A percentile compares a stretch with the other conserved stretches of the same genome.
These are phyloP conservation scores for Acrobasis suavella DNA, from an alignment of 2,888 invertebrate species.

Conservation along the genomic window DNA sequence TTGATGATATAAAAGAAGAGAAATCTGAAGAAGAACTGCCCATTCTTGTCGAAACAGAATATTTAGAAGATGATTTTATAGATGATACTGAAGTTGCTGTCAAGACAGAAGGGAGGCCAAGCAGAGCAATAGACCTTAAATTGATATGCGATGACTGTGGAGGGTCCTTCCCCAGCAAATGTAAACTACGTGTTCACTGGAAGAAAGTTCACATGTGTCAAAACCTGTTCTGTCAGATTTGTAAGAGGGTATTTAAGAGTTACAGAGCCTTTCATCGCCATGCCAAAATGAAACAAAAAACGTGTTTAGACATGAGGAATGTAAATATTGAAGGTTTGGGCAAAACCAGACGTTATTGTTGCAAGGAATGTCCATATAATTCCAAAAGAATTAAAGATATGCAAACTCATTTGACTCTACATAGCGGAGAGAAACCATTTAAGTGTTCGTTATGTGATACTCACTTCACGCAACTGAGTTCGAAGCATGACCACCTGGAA, in stretches of 20 bases:
- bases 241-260: slow-evolving; percentile 50
- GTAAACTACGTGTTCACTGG: slow-evolving; percentile 52
- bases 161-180: slow-evolving; percentile 46
- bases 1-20: slow-evolving; percentile 41
- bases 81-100: slow-evolving; percentile 13
- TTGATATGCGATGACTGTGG: slow-evolving; percentile 51
- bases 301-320: slow-evolving; percentile 41
- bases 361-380: slow-evolving; percentile 57
- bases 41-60: slow-evolving; percentile 15
- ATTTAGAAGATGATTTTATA: slow-evolving; percentile 27
- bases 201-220: slow-evolving; percentile 41
- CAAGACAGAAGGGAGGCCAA: slow-evolving; percentile 24
- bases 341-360: slow-evolving; percentile 45
- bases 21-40: slow-evolving; percentile 30
- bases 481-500: slow-evolving; percentile 58
- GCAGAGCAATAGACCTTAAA: slow-evolving; percentile 43
- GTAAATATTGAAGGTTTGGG: slow-evolving; percentile 54
- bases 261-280: slow-evolving; percentile 50
- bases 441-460: slow-evolving; percentile 55
- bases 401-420: slow-evolving; percentile 50
- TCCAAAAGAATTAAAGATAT: slow-evolving; percentile 54
- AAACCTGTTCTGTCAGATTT: slow-evolving; percentile 40
- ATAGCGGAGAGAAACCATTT: slow-evolving; percentile 59
- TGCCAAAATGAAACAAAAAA: slow-evolving; percentile 36
- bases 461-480: slow-evolving; percentile 55